Evolutionary conservation across 2,113 vertebrate species (phyloP).

Genomic region (Gambusia affinis): DNA sequence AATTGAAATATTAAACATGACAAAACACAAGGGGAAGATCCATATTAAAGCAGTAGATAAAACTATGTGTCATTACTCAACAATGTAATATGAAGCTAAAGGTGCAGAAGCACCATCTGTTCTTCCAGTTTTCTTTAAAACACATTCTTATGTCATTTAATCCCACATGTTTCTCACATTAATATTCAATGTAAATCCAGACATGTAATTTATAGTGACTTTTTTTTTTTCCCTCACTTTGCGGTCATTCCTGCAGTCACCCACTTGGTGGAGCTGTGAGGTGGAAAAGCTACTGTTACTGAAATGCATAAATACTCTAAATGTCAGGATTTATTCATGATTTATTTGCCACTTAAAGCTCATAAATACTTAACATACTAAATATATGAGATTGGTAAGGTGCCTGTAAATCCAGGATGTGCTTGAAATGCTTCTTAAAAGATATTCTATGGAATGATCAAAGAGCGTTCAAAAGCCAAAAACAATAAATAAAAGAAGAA

Average conservation of each 20-base stretch:
- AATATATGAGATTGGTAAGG: neutral
- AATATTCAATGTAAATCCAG: neutral
- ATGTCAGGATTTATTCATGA: neutral
- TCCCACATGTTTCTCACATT: neutral
- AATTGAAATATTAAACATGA: neutral
- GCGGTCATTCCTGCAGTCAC: neutral
- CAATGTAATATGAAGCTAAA: neutral
- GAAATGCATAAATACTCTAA: neutral
- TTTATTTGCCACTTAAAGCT: neutral
- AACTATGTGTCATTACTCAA: neutral
- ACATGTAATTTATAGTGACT: no score
- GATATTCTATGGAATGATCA: neutral
- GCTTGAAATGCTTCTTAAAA: neutral
- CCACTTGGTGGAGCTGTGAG: slow-evolving; percentile 55
- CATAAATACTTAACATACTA: neutral
- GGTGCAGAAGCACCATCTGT: neutral
- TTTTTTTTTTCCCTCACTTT: neutral
- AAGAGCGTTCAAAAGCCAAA: neutral
- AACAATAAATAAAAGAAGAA: neutral
- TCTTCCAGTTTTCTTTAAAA: neutral
- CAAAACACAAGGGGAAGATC: neutral
- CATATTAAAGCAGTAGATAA: neutral
- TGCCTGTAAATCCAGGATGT: neutral
- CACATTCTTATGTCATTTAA: neutral
- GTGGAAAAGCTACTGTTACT: slow-evolving; percentile 1